These are phyloP conservation scores for Labeo calbasu DNA, from an alignment of 2,797 vertebrate genomes.

Conservation along the genomic window DNA sequence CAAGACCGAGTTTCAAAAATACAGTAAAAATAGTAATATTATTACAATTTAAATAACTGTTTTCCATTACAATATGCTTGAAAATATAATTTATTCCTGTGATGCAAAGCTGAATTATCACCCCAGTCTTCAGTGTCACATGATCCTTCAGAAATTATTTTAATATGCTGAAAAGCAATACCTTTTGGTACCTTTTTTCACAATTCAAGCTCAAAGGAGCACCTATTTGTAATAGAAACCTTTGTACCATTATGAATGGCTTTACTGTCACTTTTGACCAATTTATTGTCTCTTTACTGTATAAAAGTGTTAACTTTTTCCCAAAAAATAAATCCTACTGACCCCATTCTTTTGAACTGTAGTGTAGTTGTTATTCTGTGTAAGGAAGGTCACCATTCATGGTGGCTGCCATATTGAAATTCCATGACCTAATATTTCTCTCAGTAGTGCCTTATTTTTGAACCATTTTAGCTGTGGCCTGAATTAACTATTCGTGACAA, in stretches of 20 bases:
- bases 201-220: not conserved
- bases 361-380: not conserved
- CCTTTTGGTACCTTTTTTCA: not conserved
- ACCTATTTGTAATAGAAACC: not conserved
- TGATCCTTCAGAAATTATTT: not conserved
- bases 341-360: not conserved
- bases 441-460: not conserved
- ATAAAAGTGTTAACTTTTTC: not conserved
- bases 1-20: not conserved
- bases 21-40: not conserved
- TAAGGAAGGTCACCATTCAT: not conserved
- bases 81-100: not conserved
- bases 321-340: not conserved
- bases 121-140: not conserved
- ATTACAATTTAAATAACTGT: not conserved
- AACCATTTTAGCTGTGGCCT: not conserved
- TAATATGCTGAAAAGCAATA: not conserved
- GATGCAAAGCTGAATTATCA: not conserved
- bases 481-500: not conserved
- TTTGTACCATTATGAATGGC: not conserved
- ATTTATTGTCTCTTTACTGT: not conserved
- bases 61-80: not conserved
- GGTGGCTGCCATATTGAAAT: not conserved
- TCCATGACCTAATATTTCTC: slow-evolving; percentile 20
- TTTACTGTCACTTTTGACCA: not conserved